Evolutionary conservation across 2,888 invertebrate genomes (phyloP).

Genomic region (Tipula lateralis): DNA sequence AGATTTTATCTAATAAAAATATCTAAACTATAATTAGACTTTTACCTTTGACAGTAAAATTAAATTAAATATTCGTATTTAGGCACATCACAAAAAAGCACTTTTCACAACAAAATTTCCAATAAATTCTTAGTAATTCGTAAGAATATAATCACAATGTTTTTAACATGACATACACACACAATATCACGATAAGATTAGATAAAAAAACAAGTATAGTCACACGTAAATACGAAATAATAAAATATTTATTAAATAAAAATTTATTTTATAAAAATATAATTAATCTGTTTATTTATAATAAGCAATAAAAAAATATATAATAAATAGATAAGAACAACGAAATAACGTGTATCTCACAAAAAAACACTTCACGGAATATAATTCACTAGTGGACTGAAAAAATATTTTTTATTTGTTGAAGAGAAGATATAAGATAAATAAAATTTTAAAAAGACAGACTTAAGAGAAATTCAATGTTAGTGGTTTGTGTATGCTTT

Average conservation of each 20-base stretch:
- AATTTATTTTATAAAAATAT: neutral
- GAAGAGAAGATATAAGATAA: neutral
- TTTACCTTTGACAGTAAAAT: neutral
- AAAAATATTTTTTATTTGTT: slow-evolving; percentile 11
- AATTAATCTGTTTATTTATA: neutral
- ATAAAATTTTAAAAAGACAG: neutral
- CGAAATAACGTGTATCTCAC: neutral
- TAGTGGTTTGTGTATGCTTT: neutral
- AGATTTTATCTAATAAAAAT: neutral
- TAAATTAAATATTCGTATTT: neutral
- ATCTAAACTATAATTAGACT: neutral
- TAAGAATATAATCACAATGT: neutral
- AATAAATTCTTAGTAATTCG: neutral
- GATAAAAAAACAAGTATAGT: no score
- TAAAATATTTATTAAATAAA: neutral
- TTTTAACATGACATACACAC: neutral
- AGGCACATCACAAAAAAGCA: neutral
- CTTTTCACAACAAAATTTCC: neutral
- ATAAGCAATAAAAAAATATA: neutral
- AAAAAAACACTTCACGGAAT: neutral
- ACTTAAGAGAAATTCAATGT: neutral
- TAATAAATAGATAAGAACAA: neutral
- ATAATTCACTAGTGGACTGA: neutral
- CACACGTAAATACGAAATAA: neutral
- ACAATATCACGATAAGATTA: neutral